phyloP scores from a whole-genome alignment of 1,140 invertebrate species.

The Diabrotica undecimpunctata region DNA sequence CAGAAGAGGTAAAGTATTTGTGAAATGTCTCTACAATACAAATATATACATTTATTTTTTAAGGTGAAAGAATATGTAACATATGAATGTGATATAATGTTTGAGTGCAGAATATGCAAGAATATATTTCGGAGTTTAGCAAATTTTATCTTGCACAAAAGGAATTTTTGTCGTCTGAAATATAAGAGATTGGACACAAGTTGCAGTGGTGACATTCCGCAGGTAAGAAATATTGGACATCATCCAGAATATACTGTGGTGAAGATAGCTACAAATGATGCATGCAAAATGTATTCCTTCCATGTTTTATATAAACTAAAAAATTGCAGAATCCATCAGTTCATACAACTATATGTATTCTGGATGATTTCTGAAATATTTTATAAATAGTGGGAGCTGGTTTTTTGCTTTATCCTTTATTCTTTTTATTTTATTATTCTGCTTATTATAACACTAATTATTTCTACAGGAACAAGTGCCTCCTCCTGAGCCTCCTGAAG shows the following conservation, averaged over 20 bases:
- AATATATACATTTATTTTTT: slow-evolving; percentile 18
- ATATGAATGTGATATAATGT: slow-evolving; percentile 60
- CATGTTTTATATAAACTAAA: too few relatives aligned
- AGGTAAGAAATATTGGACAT: neutral
- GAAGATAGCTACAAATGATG: too few relatives aligned
- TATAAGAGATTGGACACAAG: neutral
- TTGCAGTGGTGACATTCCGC: neutral
- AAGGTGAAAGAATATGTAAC: slow-evolving; percentile 53
- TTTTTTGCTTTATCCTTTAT: too few relatives aligned
- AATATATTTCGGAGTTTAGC: slow-evolving; percentile 58
- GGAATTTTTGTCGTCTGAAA: slow-evolving; percentile 53
- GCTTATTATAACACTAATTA: neutral
- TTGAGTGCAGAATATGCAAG: slow-evolving; percentile 59
- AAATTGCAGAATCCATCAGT: too few relatives aligned
- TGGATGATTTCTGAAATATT: too few relatives aligned
- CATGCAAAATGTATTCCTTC: too few relatives aligned
- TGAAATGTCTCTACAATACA: neutral
- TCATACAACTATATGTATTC: too few relatives aligned
- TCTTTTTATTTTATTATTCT: too few relatives aligned
- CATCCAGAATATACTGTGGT: too few relatives aligned
- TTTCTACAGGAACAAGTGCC: neutral
- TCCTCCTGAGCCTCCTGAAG: neutral
- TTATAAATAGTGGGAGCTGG: too few relatives aligned
- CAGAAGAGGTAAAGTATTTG: slow-evolving; percentile 44
- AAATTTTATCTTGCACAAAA: slow-evolving; percentile 61